A percentile compares a stretch with the other conserved stretches of the same genome.
phyloP scores from a whole-genome alignment of 1,140 invertebrate genomes.

The Drosophila equinoxialis region DNA sequence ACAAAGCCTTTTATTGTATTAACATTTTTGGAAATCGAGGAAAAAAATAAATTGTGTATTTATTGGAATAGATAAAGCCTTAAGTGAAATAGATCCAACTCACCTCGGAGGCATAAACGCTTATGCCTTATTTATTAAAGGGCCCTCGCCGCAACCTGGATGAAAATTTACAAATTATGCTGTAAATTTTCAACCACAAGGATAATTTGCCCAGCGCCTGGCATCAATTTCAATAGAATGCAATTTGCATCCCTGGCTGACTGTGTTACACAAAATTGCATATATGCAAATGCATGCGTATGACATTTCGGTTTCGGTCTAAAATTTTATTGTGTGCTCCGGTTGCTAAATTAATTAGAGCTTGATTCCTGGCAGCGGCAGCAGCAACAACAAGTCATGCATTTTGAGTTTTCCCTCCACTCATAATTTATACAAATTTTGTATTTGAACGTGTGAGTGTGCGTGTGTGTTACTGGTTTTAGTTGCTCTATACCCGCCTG shows the following conservation, averaged over 20 bases:
- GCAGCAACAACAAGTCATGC: constrained; percentile 52
- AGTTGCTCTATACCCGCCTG: constrained; percentile 46
- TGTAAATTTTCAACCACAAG: constrained; percentile 42
- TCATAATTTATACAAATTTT: constrained; percentile 61
- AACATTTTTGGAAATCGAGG: too few relatives aligned
- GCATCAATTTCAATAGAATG: constrained; percentile 36
- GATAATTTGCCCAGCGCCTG: constrained; percentile 38
- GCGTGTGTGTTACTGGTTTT: constrained; percentile 34
- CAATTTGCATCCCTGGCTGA: constrained; percentile 12
- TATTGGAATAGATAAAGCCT: too few relatives aligned
- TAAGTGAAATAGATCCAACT: too few relatives aligned
- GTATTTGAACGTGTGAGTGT: constrained; percentile 21
- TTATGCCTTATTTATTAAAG: not conserved
- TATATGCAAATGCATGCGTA: constrained; percentile 80
- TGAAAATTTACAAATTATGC: constrained; percentile 54
- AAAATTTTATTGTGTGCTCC: constrained; percentile 78
- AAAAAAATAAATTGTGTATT: too few relatives aligned
- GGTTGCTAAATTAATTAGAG: constrained; percentile 80
- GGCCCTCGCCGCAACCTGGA: not conserved
- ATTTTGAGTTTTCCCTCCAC: constrained; percentile 62
- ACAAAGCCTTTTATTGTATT: too few relatives aligned
- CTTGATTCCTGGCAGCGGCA: constrained; percentile 69
- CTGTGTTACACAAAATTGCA: constrained; percentile 41
- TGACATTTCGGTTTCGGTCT: constrained; percentile 77
- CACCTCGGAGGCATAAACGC: too few relatives aligned